Evolutionary conservation across 2,113 vertebrate species (phyloP).

Genomic region (Pelvicachromis taeniatus): DNA sequence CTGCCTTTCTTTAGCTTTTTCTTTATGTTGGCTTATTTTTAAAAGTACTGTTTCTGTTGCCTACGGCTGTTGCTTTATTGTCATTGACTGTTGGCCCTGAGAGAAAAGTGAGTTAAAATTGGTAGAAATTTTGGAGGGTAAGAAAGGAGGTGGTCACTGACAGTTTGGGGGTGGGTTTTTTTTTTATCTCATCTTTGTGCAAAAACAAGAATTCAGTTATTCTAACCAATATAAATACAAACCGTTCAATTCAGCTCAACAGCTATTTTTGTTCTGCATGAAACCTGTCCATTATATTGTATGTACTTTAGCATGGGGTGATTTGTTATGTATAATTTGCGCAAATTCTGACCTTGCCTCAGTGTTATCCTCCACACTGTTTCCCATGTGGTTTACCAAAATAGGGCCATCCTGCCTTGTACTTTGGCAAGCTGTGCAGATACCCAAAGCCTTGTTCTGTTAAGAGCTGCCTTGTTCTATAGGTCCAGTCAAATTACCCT

Average conservation of each 20-base stretch:
- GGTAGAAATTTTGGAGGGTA: conserved; percentile 20
- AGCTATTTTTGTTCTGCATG: not conserved
- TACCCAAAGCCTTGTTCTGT: conserved; percentile 11
- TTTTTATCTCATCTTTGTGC: not conserved
- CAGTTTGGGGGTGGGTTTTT: not conserved
- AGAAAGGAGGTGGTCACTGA: conserved; percentile 3
- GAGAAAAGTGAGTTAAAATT: conserved; percentile 16
- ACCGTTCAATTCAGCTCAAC: not conserved
- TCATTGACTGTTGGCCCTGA: conserved; percentile 42
- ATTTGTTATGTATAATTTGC: not conserved
- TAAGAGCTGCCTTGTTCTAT: conserved; percentile 13
- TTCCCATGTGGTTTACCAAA: conserved; percentile 46
- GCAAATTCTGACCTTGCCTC: conserved; percentile 23
- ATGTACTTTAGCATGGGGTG: not conserved
- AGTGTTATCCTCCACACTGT: conserved; percentile 35
- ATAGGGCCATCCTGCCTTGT: not conserved
- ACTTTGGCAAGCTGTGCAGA: conserved; percentile 54
- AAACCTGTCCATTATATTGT: not conserved
- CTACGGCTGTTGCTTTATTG: conserved; percentile 50
- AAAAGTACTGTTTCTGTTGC: conserved; percentile 44
- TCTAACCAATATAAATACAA: not conserved
- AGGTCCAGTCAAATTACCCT: conserved; percentile 41
- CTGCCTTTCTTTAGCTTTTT: conserved; percentile 41
- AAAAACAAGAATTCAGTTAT: not conserved
- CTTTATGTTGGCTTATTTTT: conserved; percentile 43